Evolutionary conservation across 53 echinoderm and acorn worm species (phyloP), one percentile per base, ranked within the genome.

Genomic region (Crossaster papposus): DNA sequence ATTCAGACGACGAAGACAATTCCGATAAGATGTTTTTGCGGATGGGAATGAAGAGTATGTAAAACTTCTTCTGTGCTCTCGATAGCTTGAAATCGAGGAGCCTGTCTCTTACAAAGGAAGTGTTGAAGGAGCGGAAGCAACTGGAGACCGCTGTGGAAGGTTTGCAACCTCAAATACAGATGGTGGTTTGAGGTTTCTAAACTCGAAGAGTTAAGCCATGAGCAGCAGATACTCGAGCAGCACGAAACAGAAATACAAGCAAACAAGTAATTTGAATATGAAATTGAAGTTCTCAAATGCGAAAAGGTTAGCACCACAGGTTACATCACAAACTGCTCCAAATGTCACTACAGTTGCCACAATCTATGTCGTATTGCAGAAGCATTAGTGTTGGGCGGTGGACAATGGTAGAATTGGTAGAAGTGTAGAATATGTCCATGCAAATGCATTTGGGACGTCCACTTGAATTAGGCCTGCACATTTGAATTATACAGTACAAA

Each of bases 341-440:
- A 77, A 18, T 93, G 93, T 52, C 79, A 90, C 63, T 90, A 36
- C 30, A 90, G 86, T 10, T 93, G 93, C 52, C 93, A 93, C 62
- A 86, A 81, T 55, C 93, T 90, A 18, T 93, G 93, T 86, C 0
- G 0, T 0, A 54, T 58, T 35, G 70, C 85, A 90, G 0, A 93
- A 93, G 68, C 2, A 1, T 18, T 2, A 33, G 0, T 93, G 93
- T 62, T 22, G 54, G 8, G 90, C 93, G 0, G 90, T 93, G 86
- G 35, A 36, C 1, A 22, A 83, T 53, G 90, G 83, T 23, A n/a
- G n/a, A n/a, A n/a, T n/a, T n/a, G n/a, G n/a, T n/a, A n/a, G n/a
- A 2, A 2, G 4, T 90, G 90, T 30, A 23, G 5, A 36, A 70
- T 83, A 36, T 93, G 93, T 75, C 93, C 93, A 50, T 64, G 82